Evolutionary conservation across 2,797 vertebrate species (phyloP), one percentile per base, ranked within the genome.

Genomic region (Poecile montanus): DNA sequence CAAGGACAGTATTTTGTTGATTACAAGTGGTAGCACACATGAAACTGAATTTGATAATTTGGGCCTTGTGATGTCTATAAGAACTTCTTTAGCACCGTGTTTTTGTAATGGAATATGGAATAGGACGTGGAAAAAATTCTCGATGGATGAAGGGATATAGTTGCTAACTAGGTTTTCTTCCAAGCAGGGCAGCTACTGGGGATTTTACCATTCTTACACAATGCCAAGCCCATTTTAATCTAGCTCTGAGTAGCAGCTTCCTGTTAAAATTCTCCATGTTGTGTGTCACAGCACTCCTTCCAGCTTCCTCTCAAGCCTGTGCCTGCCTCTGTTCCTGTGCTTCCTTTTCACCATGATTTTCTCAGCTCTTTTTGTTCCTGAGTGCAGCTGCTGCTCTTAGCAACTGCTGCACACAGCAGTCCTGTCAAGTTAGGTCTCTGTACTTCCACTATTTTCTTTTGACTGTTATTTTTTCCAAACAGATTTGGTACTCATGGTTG

Each of bases 31-130:
- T 53, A 61, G 27, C 32, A 11, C 4, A 3, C 2, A 1, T 36
- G 40, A 44, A 68, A 13, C 27, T 62, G 16, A 50, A 51, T 74
- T 56, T 51, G 21, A 17, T 47, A 15, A 15, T 13, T 10, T 27
- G 4, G 11, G 48, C 13, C 77, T 81, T 2, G 0, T 2, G 1
- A 73, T 67, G 19, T 15, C 18, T 6, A 0, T 32, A 14, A 51
- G 38, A 80, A 44, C 9, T 62, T 19, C 4, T 26, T 30, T 9
- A 54, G 23, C 13, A 13, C 23, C 3, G 17, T 54, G 40, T 27
- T n/a, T 22, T 81, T 67, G 17, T 42, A 70, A 45, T n/a, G 29
- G 13, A 15, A 13, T 21, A 14, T 27, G 15, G n/a, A 80, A 4
- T 30, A 23, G 27, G 19, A 18, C 25, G 1, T 45, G 29, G 51